Evolutionary conservation across 2,113 vertebrate genomes (phyloP).

Genomic region (Neodon shergylaensis): DNA sequence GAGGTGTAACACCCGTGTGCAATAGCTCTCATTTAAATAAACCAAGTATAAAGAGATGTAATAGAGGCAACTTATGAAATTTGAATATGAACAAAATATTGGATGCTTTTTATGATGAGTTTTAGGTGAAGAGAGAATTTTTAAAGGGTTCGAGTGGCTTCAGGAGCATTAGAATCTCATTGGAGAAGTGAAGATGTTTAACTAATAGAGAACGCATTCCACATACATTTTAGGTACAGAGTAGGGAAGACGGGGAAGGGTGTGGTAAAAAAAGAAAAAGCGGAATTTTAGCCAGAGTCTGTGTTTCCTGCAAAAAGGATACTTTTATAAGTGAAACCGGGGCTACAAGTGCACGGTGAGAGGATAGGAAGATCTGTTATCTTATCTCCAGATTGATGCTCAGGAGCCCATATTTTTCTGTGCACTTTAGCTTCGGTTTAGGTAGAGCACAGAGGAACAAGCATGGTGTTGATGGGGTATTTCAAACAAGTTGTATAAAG

Average conservation of each 20-base stretch:
- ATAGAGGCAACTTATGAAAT: background rate
- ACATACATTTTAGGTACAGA: background rate
- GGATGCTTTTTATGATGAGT: background rate
- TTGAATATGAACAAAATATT: background rate
- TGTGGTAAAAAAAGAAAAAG: background rate
- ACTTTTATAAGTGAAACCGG: background rate
- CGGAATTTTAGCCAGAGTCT: background rate
- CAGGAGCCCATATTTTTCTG: background rate
- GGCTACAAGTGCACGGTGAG: background rate
- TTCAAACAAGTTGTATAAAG: slow-evolving; percentile 11
- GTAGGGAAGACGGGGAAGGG: background rate
- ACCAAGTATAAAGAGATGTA: background rate
- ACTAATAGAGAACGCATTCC: slow-evolving; percentile 24
- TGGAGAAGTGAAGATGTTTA: slow-evolving; percentile 12
- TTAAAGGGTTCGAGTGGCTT: background rate
- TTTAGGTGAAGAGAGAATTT: background rate
- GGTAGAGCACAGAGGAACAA: background rate
- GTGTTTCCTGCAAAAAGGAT: background rate
- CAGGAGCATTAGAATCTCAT: background rate
- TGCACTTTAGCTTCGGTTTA: slow-evolving; percentile 22
- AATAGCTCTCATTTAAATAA: background rate
- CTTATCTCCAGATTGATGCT: background rate
- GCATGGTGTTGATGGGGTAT: background rate
- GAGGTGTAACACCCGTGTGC: background rate
- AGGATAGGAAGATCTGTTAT: background rate